Base-by-base conservation (phyloP, 2,113 vertebrate genomes). In the Trachemys scripta region DNA sequence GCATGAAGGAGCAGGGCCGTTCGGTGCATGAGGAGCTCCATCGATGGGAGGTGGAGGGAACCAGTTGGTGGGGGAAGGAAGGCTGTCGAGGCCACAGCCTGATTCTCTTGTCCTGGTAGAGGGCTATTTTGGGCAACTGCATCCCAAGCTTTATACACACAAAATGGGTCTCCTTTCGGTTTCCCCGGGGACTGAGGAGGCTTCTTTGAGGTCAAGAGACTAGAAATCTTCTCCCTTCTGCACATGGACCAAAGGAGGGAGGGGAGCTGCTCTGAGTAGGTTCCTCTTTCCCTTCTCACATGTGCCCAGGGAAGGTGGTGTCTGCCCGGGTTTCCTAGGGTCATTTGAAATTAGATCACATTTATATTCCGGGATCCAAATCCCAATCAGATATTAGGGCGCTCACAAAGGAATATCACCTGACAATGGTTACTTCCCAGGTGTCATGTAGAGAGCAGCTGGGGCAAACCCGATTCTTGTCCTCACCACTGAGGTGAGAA, bases 71-170 rank as follows among this genome's bases (percentile, higher is more conserved):
- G 10, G 72, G 72, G 49, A 35, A 51, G 49, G 49, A 31, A 80
- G 25, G 29, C 27, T 29, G 12, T 51, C 2, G 16, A 42, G 38
- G 78, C 27, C 19, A 2, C 0, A 1, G 54, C 24, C 25, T 14
- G 2, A 22, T 25, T 19, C 11, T 31, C 0, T 0, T 3, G 17
- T n/a, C 25, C 0, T 0, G 72, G n/a, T 38, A 27, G 81, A 47
- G 0, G 2, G 12, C 6, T 1, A 3, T 82, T 31, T 57, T 5
- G 1, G 16, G 38, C 25, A 19, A 5, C 0, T 1, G 3, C 10
- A 59, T 92, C 51, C 76, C 85, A 89, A 24, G 19, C 19, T 72
- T 42, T 31, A 4, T 27, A 31, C 80, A 72, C 0, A 0, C 1
- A 1, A 54, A 29, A 50, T 0, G 51, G 27, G 47, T 82, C 2